phyloP scores from a whole-genome alignment of 2,888 invertebrate genomes.

The Pheosia gnoma region DNA sequence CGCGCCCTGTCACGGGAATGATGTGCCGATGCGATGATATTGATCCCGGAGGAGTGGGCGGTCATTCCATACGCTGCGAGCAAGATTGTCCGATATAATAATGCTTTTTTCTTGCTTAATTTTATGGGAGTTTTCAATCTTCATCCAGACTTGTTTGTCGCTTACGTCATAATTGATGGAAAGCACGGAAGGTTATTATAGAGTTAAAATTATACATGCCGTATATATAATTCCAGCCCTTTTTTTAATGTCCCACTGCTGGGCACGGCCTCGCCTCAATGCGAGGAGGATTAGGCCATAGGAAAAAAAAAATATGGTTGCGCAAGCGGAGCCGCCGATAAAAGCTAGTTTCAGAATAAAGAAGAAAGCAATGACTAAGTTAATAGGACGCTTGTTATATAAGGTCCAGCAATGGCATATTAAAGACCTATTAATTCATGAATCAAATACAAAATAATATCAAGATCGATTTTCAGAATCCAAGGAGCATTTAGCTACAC shows the following conservation, averaged over 20 bases:
- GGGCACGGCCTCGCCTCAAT: too few species aligned
- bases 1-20: not conserved
- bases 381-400: too few species aligned
- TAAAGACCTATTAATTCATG: too few species aligned
- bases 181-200: not conserved
- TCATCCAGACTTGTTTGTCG: not conserved
- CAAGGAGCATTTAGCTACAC: not conserved
- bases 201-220: too few species aligned
- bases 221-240: too few species aligned
- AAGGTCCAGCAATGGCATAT: too few species aligned
- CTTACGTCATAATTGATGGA: not conserved
- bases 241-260: too few species aligned
- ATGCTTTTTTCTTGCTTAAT: not conserved
- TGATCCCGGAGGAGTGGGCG: constrained; percentile 11
- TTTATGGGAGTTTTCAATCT: not conserved
- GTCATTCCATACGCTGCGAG: constrained; percentile 20
- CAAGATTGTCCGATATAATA: constrained; percentile 1
- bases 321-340: too few species aligned
- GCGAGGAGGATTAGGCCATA: too few species aligned
- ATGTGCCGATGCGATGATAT: not conserved
- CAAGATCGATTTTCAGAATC: not conserved
- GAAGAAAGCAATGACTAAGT: too few species aligned
- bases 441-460: not conserved
- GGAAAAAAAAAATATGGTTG: too few species aligned
- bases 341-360: too few species aligned